Evolutionary conservation across 2,888 invertebrate species (phyloP).

Genomic region (Drepana falcataria): DNA sequence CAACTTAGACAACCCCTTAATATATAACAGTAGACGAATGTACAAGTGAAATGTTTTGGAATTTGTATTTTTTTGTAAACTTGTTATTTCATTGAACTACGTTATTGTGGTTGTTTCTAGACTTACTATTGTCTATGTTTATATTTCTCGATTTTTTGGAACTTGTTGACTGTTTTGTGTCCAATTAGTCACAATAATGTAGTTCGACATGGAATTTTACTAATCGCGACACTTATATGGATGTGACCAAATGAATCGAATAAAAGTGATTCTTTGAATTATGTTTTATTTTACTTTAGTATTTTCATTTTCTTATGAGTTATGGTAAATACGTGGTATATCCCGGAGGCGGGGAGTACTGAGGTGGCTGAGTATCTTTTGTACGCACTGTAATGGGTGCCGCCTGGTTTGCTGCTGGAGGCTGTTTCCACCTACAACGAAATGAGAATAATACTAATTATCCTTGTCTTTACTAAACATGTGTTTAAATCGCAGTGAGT

Average conservation of each 20-base stretch:
- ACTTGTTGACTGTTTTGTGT: constrained; percentile 53
- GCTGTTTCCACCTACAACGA: constrained; percentile 57
- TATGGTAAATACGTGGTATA: constrained; percentile 62
- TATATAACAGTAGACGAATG: constrained; percentile 9
- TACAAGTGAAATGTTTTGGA: constrained; percentile 22
- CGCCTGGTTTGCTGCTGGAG: constrained; percentile 39
- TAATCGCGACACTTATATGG: constrained; percentile 42
- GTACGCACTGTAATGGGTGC: constrained; percentile 44
- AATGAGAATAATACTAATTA: neutral
- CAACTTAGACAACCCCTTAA: neutral
- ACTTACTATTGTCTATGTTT: constrained; percentile 38
- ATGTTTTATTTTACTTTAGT: constrained; percentile 8
- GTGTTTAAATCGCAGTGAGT: neutral
- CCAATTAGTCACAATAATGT: constrained; percentile 48
- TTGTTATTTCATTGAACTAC: constrained; percentile 55
- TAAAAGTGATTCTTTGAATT: constrained; percentile 21
- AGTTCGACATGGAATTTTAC: constrained; percentile 46
- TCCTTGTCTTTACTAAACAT: constrained; percentile 1
- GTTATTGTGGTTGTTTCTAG: constrained; percentile 49
- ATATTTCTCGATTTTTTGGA: constrained; percentile 55
- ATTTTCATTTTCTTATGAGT: neutral
- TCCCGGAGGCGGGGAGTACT: constrained; percentile 64
- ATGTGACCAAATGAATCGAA: constrained; percentile 49
- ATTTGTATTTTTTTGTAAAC: constrained; percentile 36
- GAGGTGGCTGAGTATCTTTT: constrained; percentile 48